These are phyloP conservation scores for Pteromalus puparum DNA, from an alignment of 1,140 invertebrate genomes.

Conservation along the genomic window DNA sequence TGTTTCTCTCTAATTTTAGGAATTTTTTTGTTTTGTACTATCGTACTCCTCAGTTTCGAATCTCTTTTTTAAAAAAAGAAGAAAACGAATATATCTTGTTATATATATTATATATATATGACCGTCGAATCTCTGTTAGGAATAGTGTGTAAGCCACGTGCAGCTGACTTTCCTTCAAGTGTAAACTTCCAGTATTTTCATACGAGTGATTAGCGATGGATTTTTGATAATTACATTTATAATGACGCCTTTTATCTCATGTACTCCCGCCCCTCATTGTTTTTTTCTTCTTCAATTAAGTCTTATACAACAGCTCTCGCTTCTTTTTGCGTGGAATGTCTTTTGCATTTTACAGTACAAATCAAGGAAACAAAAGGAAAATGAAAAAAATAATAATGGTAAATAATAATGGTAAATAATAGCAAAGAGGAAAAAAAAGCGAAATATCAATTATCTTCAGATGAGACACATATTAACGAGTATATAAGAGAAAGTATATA, in stretches of 20 bases:
- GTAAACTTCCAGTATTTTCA: conserved; percentile 68
- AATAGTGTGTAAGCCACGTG: conserved; percentile 50
- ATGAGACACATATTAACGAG: conserved; percentile 40
- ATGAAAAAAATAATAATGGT: conserved; percentile 34
- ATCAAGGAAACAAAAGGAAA: conserved; percentile 37
- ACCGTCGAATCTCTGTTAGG: conserved; percentile 60
- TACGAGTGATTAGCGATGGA: conserved; percentile 56
- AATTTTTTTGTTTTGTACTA: conserved; percentile 3
- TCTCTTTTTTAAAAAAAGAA: conserved; percentile 41
- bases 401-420: conserved; percentile 25
- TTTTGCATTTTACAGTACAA: conserved; percentile 54
- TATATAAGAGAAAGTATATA: conserved; percentile 49
- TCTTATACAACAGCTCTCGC: conserved; percentile 34
- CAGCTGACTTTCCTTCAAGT: conserved; percentile 59
- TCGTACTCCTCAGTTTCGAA: conserved; percentile 45
- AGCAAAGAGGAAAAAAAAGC: conserved; percentile 15
- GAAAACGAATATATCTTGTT: conserved; percentile 47
- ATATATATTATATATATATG: conserved; percentile 54
- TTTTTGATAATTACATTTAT: conserved; percentile 53
- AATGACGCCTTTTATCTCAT: conserved; percentile 40
- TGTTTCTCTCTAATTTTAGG: not conserved
- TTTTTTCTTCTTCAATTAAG: conserved; percentile 50
- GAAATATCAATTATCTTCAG: conserved; percentile 49
- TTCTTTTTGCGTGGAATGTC: conserved; percentile 52
- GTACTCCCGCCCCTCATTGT: not conserved